phyloP scores from a whole-genome alignment of 2,888 invertebrate species.

The Philereme transversata region DNA sequence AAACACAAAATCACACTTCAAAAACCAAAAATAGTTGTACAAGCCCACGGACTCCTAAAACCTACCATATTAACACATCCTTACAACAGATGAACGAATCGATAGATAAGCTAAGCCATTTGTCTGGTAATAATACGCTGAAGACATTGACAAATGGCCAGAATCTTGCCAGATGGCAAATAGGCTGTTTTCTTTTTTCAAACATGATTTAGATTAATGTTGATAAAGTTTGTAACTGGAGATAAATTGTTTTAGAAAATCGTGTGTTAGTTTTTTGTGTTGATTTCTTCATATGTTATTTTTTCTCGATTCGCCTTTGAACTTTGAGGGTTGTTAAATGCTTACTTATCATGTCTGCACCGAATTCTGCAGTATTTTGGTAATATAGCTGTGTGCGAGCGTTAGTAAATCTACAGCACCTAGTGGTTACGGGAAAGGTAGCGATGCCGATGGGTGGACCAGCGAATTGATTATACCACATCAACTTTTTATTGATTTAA shows the following conservation, averaged over 20 bases:
- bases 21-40: slow-evolving; percentile 23
- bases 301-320: too few species aligned
- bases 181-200: slow-evolving; percentile 52
- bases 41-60: slow-evolving; percentile 34
- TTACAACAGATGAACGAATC: slow-evolving; percentile 49
- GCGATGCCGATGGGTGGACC: too few species aligned
- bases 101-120: slow-evolving; percentile 66
- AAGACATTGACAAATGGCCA: slow-evolving; percentile 58
- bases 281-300: too few species aligned
- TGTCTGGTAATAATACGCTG: slow-evolving; percentile 57
- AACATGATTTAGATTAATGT: slow-evolving; percentile 30
- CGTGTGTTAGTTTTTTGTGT: slow-evolving; percentile 5
- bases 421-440: too few species aligned
- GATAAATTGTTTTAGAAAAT: slow-evolving; percentile 19
- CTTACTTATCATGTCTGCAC: too few species aligned
- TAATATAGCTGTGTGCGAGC: too few species aligned
- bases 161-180: slow-evolving; percentile 57
- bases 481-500: slow-evolving; percentile 27
- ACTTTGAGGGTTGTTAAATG: too few species aligned
- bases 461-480: slow-evolving; percentile 16
- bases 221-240: slow-evolving; percentile 30
- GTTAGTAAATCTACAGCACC: too few species aligned
- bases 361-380: too few species aligned
- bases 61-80: slow-evolving; percentile 50
- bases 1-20: slow-evolving; percentile 17